Percentiles rank a stretch among this genome's conserved stretches.
Conservation (phyloP, 35 echinoderm and acorn worm genomes). For the Antedon bifida region DNA sequence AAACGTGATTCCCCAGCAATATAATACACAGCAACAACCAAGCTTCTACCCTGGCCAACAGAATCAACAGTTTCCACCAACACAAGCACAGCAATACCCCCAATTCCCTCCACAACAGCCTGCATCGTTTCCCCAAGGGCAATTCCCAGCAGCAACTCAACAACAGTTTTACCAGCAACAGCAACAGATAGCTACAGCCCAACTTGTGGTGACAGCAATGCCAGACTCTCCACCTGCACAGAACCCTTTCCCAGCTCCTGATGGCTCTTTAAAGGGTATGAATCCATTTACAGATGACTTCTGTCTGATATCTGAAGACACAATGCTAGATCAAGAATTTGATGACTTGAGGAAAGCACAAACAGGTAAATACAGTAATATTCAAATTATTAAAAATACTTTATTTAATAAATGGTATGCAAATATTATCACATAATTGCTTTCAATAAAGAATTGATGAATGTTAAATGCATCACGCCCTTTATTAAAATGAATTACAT, state of each 20-base stretch:
- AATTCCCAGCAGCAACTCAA: slow-evolving; percentile 5
- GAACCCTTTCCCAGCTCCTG: neutral
- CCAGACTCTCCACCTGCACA: slow-evolving; percentile 8
- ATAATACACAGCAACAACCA: slow-evolving; percentile 13
- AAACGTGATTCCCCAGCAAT: slow-evolving; percentile 11
- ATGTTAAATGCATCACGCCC: no score
- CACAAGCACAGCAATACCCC: neutral
- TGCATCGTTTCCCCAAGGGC: slow-evolving; percentile 4
- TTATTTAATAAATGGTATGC: no score
- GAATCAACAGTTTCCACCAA: neutral
- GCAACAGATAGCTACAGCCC: slow-evolving; percentile 32
- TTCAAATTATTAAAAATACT: no score
- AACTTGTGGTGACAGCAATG: slow-evolving; percentile 10
- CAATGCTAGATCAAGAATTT: slow-evolving; percentile 70
- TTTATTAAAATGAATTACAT: no score
- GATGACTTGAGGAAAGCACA: slow-evolving; percentile 45
- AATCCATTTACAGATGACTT: slow-evolving; percentile 55
- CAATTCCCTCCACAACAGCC: neutral
- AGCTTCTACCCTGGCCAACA: neutral
- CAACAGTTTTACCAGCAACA: slow-evolving; percentile 31
- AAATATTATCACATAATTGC: no score
- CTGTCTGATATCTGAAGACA: slow-evolving; percentile 22
- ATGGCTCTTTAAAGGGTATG: neutral
- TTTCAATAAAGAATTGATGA: no score
- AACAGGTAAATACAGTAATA: slow-evolving; percentile 12